phyloP scores from a whole-genome alignment of 2,113 vertebrate species.

The Nicator chloris region DNA sequence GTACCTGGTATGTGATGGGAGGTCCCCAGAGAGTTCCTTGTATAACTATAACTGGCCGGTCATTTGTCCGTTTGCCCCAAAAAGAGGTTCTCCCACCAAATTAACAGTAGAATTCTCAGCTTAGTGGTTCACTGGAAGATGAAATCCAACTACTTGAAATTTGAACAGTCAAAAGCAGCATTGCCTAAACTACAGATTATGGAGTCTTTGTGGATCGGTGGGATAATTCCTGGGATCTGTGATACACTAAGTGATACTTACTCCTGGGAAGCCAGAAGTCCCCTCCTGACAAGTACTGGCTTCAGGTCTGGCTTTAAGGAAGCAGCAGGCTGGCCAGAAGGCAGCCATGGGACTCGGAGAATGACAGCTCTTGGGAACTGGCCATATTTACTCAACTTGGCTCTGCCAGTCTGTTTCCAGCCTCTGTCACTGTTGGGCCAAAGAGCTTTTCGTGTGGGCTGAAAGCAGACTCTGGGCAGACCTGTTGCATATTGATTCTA shows the following conservation, averaged over 20 bases:
- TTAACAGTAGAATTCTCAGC: not conserved
- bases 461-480: not conserved
- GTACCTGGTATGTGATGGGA: not conserved
- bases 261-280: not conserved
- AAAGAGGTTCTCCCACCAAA: constrained; percentile 17
- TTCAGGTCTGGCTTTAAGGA: not conserved
- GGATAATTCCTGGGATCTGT: not conserved
- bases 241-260: not conserved
- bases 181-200: not conserved
- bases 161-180: not conserved
- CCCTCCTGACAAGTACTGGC: not conserved
- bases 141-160: constrained; percentile 1
- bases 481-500: not conserved
- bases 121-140: not conserved
- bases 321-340: not conserved
- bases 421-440: not conserved
- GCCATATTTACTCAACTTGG: not conserved
- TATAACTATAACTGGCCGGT: not conserved
- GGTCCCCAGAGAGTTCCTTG: not conserved
- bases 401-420: not conserved
- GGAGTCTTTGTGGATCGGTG: not conserved
- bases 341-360: not conserved
- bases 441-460: not conserved
- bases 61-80: not conserved
- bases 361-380: not conserved